Percentiles rank a stretch among this genome's conserved stretches.
These are phyloP conservation scores for Actinia equina DNA, from an alignment of 64 coral and sea anemone species.

Conservation along the genomic window DNA sequence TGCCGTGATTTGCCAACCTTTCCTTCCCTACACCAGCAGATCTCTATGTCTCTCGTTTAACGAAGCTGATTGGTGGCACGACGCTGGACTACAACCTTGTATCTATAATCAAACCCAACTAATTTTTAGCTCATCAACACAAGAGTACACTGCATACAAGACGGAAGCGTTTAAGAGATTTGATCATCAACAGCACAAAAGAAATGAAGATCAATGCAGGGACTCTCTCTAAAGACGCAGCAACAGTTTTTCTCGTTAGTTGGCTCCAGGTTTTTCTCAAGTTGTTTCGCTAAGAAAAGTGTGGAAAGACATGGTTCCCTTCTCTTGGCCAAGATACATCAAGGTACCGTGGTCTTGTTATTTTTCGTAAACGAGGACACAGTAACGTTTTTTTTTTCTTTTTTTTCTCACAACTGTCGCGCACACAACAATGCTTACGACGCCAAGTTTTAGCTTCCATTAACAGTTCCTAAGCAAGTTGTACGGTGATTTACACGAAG, in stretches of 20 bases:
- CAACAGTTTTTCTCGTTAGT: not conserved
- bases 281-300: not conserved
- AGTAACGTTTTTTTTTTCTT: too few species aligned
- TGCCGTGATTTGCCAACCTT: constrained; percentile 19
- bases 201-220: not conserved
- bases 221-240: not conserved
- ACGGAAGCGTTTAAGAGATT: not conserved
- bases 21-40: not conserved
- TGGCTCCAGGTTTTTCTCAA: not conserved
- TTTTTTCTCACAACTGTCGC: too few species aligned
- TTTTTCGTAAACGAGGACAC: too few species aligned
- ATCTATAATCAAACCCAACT: constrained; percentile 4
- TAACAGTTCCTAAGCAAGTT: too few species aligned
- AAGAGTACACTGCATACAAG: not conserved
- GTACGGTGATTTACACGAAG: too few species aligned
- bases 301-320: constrained; percentile 15
- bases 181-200: not conserved
- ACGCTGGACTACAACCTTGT: not conserved
- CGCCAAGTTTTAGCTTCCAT: too few species aligned
- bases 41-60: not conserved
- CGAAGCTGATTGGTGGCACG: not conserved
- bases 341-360: not conserved
- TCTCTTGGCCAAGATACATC: constrained; percentile 13
- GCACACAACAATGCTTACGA: too few species aligned
- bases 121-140: not conserved